Conservation (phyloP, 2,797 vertebrate genomes). For the Balearica regulorum region DNA sequence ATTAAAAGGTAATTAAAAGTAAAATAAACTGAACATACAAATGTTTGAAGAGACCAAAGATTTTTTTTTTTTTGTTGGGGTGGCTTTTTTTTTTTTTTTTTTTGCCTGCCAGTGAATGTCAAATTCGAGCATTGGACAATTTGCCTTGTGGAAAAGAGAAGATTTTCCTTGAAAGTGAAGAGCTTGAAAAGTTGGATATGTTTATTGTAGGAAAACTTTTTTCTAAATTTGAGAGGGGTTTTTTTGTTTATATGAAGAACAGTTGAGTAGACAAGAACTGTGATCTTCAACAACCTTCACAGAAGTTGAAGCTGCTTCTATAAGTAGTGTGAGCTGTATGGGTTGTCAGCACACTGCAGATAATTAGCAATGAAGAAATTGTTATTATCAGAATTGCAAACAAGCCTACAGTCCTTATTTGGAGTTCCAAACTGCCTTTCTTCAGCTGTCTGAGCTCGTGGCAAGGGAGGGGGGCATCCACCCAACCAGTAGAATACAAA, state of each 20-base stretch:
- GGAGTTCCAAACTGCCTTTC: neutral
- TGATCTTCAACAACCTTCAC: neutral
- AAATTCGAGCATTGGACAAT: neutral
- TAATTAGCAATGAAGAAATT: neutral
- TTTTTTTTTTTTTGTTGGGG: no score
- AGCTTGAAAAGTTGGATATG: neutral
- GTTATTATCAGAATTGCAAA: neutral
- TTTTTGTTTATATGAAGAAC: neutral
- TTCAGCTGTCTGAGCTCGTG: neutral
- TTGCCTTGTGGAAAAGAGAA: neutral
- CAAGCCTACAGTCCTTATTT: neutral
- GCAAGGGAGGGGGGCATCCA: neutral
- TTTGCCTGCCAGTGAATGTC: neutral
- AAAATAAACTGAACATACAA: neutral
- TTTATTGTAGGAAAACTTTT: neutral
- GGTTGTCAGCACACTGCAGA: neutral
- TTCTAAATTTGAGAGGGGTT: neutral
- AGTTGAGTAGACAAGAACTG: neutral
- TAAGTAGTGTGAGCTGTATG: neutral
- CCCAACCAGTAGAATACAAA: neutral
- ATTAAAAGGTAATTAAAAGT: neutral
- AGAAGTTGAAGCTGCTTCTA: neutral
- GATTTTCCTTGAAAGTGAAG: neutral
- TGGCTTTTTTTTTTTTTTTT: no score
- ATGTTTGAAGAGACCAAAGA: neutral